Base-by-base conservation (phyloP, 2,797 vertebrate species). In the Hylomyscus alleni region DNA sequence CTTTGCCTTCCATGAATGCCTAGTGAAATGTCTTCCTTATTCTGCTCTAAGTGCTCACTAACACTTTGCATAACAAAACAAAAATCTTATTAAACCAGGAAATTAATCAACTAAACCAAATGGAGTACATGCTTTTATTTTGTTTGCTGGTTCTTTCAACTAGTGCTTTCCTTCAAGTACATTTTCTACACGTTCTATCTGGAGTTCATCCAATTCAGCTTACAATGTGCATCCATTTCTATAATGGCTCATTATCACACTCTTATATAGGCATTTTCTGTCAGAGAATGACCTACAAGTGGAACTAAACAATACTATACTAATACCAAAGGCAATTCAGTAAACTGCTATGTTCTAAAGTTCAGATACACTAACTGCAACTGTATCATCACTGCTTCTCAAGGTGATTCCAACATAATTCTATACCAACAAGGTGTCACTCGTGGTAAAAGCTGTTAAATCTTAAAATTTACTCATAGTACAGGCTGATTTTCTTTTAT, bases 31-130 rank as follows among this genome's bases (percentile, higher is more conserved):
- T 9, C 62, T 76, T 82, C 69, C 40, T 22, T 47, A 82, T 24
- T 56, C 81, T 62, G 29, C 58, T 94, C 34, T 85, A 91, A 82
- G 24, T 77, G 89, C 37, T 86, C 29, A 89, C 56, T 91, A 80
- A 89, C 65, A 7, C 56, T 90, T 72, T 92, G 40, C 67, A 92
- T 90, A 94, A 83, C 60, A 87, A 92, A 82, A 77, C 20, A 85
- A 93, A 92, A 75, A 94, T 84, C 47, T 40, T 93, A 88, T 62
- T 96, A 88, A 96, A 95, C 31, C 24, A 93, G 76, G 56, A 96
- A 95, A 96, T 76, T n/a, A 8, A 91, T 69, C 87, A 85, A 94
- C 93, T 52, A 54, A 20, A 81, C 44, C 91, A 75, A 97, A 60
- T 67, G 54, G 37, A 65, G 26, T 52, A 82, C 19, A 86, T 4